Base-by-base conservation (phyloP, 2,113 vertebrate genomes). In the Phycodurus eques region DNA sequence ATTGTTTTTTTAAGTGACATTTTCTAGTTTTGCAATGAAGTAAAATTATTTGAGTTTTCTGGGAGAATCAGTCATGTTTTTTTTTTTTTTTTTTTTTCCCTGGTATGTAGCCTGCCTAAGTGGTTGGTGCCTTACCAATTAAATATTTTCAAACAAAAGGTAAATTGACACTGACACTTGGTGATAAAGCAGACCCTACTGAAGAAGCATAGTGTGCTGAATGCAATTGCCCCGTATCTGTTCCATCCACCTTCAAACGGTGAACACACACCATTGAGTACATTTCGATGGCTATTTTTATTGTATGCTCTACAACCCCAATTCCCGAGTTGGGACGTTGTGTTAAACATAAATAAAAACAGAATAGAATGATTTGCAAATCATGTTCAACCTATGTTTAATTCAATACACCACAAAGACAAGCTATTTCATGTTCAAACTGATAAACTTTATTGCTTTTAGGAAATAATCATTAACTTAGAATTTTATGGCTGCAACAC, bases 281-380 rank as follows among this genome's bases (percentile, higher is more conserved):
- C 63, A 76, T 85, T 82, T 80, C 66, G 76, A 75, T 68, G 53
- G 78, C 80, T 90, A 78, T 87, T 85, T 89, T 81, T 84, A 74
- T 80, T 67, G 75, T 67, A 43, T 80, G 84, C 60, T 81, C 82
- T 81, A 27, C 27, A 27, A 27, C 27, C 27, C 27, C 27, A 27
- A 27, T 27, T 27, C 27, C 27, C 27, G 1, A 27, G 27, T 27
- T 27, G 27, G 27, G 27, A 27, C 27, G 27, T 27, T 27, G 27
- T 27, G 27, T 27, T 27, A 27, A 27, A 27, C 27, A 27, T 27
- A 27, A 27, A 27, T 27, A 27, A 27, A 27, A 1, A 27, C 27
- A 27, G 27, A 27, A 27, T 27, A 27, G 1, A 27, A 27, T 27
- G 1, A 27, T 27, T 27, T 27, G 27, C 27, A 27, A 27, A 27